A percentile compares a stretch with the other conserved stretches of the same genome.
These are phyloP conservation scores for Petroica traversi DNA, from an alignment of 2,113 vertebrate species.

Conservation along the genomic window DNA sequence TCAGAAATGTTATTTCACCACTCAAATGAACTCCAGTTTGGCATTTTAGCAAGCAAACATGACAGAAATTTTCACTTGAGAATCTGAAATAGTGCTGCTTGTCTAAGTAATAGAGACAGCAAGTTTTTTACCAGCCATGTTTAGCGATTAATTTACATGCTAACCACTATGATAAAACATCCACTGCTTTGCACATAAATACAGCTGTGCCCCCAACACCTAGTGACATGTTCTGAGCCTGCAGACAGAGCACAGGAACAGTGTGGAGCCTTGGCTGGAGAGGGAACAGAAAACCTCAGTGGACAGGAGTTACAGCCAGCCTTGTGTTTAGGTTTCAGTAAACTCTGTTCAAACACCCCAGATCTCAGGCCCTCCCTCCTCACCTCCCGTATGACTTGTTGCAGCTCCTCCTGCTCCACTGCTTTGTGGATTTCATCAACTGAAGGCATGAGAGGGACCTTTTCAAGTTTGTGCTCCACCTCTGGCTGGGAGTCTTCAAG, in stretches of 20 bases:
- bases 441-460: not conserved
- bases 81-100: not conserved
- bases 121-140: not conserved
- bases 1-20: not conserved
- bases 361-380: not conserved
- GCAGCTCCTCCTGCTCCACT: constrained; percentile 79
- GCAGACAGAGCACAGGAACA: not conserved
- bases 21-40: not conserved
- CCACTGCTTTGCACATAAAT: not conserved
- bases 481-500: constrained; percentile 14
- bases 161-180: not conserved
- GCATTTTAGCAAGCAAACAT: not conserved
- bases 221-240: not conserved
- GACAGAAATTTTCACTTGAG: not conserved
- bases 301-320: not conserved
- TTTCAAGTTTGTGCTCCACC: constrained; percentile 53
- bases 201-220: not conserved
- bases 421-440: constrained; percentile 65
- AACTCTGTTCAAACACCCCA: not conserved
- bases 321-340: not conserved
- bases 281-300: not conserved
- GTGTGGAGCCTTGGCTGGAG: not conserved
- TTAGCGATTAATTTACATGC: not conserved
- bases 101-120: not conserved
- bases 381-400: constrained; percentile 91